Evolutionary conservation across 1,140 invertebrate genomes (phyloP).

Genomic region (Calycopis cecrops): DNA sequence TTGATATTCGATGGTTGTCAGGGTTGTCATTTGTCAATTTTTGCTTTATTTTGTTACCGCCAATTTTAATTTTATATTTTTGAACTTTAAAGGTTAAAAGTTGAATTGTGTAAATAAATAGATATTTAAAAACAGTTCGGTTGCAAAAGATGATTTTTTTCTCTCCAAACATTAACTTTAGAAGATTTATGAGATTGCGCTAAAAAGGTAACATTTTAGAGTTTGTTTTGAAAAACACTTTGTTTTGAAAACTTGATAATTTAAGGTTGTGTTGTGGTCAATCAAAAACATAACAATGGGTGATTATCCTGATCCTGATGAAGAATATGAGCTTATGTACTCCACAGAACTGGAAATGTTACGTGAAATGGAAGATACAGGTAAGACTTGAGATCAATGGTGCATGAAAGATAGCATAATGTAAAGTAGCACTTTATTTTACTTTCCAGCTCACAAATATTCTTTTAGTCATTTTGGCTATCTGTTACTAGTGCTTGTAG

Average conservation of each 20-base stretch:
- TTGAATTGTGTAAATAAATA: not conserved
- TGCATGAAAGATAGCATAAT: not conserved
- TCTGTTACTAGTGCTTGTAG: no score
- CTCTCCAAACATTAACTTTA: not conserved
- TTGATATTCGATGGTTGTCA: not conserved
- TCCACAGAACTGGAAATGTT: conserved; percentile 83
- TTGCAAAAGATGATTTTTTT: no score
- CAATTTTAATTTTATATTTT: not conserved
- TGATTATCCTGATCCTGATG: conserved; percentile 84
- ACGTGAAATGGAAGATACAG: conserved; percentile 76
- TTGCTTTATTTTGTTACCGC: conserved; percentile 1
- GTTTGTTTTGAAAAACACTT: no score
- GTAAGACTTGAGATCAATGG: no score
- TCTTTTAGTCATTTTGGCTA: not conserved
- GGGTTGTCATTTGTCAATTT: no score
- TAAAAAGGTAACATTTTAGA: no score
- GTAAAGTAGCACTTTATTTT: not conserved
- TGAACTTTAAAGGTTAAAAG: not conserved
- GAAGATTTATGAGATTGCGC: not conserved
- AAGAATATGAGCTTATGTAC: conserved; percentile 85
- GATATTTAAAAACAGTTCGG: no score
- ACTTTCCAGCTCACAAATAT: no score
- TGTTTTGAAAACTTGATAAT: no score
- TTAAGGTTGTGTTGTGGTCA: no score
- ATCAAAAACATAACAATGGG: conserved; percentile 53